These are phyloP conservation scores for Halcyon smyrnensis DNA, from an alignment of 2,797 vertebrate genomes.

Conservation along the genomic window DNA sequence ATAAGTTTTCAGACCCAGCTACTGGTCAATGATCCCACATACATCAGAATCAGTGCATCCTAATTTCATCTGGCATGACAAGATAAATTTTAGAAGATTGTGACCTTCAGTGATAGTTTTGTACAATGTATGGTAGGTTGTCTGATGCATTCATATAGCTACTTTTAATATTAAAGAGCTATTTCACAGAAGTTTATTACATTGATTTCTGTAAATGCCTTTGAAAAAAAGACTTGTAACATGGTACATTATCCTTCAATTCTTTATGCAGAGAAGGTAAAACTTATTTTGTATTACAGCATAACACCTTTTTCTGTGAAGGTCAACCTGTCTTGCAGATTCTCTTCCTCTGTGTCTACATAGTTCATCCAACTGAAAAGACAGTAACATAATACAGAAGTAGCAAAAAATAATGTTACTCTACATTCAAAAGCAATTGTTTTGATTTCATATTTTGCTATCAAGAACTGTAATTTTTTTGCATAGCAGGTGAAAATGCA, in stretches of 20 bases:
- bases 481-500: neutral
- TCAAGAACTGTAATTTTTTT: neutral
- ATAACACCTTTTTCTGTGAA: neutral
- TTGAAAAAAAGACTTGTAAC: neutral
- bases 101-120: neutral
- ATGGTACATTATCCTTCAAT: neutral
- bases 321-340: neutral
- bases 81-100: neutral
- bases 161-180: neutral
- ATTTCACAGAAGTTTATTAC: neutral
- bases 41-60: neutral
- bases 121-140: neutral
- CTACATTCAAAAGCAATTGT: neutral
- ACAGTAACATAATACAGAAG: neutral
- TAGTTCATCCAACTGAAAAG: neutral
- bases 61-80: neutral
- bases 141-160: neutral
- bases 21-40: neutral
- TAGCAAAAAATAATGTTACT: neutral
- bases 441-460: neutral
- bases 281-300: neutral
- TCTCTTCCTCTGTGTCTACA: neutral
- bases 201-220: neutral
- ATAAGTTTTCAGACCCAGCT: neutral
- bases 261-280: neutral